These are phyloP conservation scores for Sebastes taczanowskii DNA, from an alignment of 2,797 vertebrate species.

Conservation along the genomic window DNA sequence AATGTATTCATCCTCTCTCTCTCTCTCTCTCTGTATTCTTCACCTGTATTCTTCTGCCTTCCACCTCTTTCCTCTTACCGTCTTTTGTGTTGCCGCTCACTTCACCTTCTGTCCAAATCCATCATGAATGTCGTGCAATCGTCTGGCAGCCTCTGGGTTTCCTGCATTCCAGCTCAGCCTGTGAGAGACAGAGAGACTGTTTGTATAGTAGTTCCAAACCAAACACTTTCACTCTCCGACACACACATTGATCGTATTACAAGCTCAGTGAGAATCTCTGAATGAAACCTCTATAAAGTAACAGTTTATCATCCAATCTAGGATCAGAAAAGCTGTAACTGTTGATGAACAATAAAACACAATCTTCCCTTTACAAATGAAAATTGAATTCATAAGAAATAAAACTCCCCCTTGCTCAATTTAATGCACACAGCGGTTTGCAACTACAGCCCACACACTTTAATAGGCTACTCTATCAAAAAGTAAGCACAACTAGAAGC, in stretches of 20 bases:
- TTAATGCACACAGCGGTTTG: neutral
- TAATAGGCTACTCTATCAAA: no score
- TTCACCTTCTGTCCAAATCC: neutral
- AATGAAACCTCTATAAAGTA: conserved; percentile 5
- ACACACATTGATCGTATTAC: neutral
- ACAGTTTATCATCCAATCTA: neutral
- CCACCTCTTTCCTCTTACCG: neutral
- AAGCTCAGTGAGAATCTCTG: neutral
- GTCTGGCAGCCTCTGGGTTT: conserved; percentile 27
- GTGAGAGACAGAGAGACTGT: conserved; percentile 23
- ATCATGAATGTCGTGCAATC: neutral
- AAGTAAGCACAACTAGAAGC: no score
- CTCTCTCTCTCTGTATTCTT: neutral
- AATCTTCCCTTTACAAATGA: neutral
- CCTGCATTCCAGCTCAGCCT: conserved; percentile 50
- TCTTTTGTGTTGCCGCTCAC: neutral
- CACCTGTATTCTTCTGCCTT: neutral
- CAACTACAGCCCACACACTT: neutral
- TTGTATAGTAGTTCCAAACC: neutral
- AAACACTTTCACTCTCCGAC: neutral
- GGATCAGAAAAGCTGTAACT: neutral
- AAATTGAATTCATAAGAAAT: neutral
- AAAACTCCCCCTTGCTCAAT: neutral
- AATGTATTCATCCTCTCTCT: neutral
- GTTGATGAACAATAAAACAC: neutral